Conservation (phyloP, 37 sponge, comb jelly and placozoan genomes). For the Halisarca cf. caerulea region DNA sequence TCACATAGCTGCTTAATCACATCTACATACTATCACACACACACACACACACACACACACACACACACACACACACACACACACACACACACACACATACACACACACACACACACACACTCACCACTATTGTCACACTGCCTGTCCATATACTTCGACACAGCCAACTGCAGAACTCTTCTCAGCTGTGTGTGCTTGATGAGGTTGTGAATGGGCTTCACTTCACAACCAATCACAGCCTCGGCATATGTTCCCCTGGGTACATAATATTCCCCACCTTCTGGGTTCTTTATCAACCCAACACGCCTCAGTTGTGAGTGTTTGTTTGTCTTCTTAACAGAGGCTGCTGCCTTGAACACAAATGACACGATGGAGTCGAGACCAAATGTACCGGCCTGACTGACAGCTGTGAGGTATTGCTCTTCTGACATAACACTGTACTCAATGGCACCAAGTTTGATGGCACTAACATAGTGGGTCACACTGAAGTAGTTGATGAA, state of each 20-base stretch:
- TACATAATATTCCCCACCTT: not conserved
- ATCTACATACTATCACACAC: not conserved
- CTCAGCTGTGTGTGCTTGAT: constrained; percentile 13
- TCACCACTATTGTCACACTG: constrained; percentile 49
- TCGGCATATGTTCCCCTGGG: constrained; percentile 27
- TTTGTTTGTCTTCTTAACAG: not conserved
- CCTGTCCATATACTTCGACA: constrained; percentile 35
- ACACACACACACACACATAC: not conserved
- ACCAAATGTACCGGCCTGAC: constrained; percentile 29
- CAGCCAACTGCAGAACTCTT: constrained; percentile 3
- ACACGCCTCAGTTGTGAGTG: constrained; percentile 2
- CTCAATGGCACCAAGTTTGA: constrained; percentile 33
- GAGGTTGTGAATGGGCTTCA: constrained; percentile 18
- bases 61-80: not conserved
- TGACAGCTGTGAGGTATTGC: not conserved
- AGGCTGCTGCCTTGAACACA: not conserved
- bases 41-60: too few relatives aligned
- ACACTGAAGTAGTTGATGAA: not conserved
- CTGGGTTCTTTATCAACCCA: constrained; percentile 28
- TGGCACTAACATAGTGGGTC: constrained; percentile 37
- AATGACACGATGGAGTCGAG: constrained; percentile 13
- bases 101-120: constrained; percentile 23
- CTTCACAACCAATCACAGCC: constrained; percentile 17
- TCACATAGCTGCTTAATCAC: too few relatives aligned
- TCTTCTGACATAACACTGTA: constrained; percentile 47